phyloP scores from a whole-genome alignment of 2,888 invertebrate genomes.

The Stramonita haemastoma region DNA sequence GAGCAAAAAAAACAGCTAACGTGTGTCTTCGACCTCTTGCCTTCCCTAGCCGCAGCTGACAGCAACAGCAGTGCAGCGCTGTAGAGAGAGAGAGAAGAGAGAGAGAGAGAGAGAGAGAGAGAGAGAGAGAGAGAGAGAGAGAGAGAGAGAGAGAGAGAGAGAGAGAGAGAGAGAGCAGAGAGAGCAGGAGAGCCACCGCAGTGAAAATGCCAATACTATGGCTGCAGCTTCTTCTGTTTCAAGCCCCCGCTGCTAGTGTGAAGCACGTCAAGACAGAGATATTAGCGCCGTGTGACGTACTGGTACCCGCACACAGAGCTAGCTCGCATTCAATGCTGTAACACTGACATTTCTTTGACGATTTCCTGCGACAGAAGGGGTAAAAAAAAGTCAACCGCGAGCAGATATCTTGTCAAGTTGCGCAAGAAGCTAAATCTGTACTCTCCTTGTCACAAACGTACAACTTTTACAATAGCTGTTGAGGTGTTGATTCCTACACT shows the following conservation, averaged over 20 bases:
- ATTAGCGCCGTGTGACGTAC: not conserved
- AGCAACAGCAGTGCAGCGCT: not conserved
- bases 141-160: not conserved
- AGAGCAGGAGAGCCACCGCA: not conserved
- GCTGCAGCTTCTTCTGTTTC: constrained; percentile 7
- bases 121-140: not conserved
- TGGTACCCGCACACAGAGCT: not conserved
- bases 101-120: too few relatives aligned
- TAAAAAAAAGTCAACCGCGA: not conserved
- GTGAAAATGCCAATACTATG: not conserved
- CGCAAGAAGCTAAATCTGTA: not conserved
- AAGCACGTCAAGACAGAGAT: not conserved
- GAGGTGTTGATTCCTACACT: too few relatives aligned
- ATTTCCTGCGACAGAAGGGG: not conserved
- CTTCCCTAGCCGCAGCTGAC: not conserved
- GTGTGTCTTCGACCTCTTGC: not conserved
- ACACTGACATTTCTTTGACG: constrained; percentile 3
- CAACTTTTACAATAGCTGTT: not conserved
- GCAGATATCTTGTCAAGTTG: not conserved
- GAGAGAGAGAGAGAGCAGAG: too few relatives aligned
- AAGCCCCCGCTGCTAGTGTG: not conserved
- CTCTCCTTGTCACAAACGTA: not conserved
- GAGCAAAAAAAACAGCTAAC: not conserved
- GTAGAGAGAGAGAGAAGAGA: not conserved
- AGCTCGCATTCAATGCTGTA: not conserved